phyloP scores from a whole-genome alignment of 2,888 invertebrate species.

The Drosophila fulvimacula region DNA sequence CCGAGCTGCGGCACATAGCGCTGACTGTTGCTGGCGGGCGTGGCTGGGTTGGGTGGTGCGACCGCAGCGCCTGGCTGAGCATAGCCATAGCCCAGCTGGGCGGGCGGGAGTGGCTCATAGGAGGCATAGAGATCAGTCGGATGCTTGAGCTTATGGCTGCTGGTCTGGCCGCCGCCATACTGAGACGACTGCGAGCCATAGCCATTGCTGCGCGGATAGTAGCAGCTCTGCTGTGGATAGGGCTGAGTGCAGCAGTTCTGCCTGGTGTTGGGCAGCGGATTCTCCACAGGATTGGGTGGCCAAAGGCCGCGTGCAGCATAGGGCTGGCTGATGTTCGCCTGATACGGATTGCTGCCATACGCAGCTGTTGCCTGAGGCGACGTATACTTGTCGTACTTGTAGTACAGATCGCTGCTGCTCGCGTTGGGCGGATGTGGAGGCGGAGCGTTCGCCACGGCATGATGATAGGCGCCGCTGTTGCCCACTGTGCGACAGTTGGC shows the following conservation, averaged over 20 bases:
- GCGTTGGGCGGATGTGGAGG: slow-evolving; percentile 5
- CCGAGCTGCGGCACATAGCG: slow-evolving; percentile 44
- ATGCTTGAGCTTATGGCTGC: slow-evolving; percentile 70
- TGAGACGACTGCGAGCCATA: slow-evolving; percentile 43
- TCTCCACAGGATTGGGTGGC: slow-evolving; percentile 48
- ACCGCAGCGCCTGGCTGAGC: slow-evolving; percentile 17
- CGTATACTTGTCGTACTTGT: slow-evolving; percentile 77
- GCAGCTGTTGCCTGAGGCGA: slow-evolving; percentile 25
- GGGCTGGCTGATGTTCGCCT: slow-evolving; percentile 45
- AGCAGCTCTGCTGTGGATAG: slow-evolving; percentile 75
- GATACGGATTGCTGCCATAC: slow-evolving; percentile 57
- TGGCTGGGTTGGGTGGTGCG: slow-evolving; percentile 11
- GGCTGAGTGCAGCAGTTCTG: slow-evolving; percentile 79
- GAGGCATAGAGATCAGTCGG: slow-evolving; percentile 76
- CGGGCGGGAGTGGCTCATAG: slow-evolving; percentile 52
- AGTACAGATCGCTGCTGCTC: slow-evolving; percentile 47
- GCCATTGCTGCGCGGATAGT: slow-evolving; percentile 65
- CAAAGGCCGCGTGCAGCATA: slow-evolving; percentile 64
- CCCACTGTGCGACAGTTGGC: slow-evolving; percentile 58
- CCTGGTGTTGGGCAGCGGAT: slow-evolving; percentile 42
- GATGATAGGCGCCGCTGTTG: slow-evolving; percentile 47
- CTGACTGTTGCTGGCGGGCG: slow-evolving; percentile 26
- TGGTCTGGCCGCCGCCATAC: slow-evolving; percentile 7
- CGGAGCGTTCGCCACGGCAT: slow-evolving; percentile 10
- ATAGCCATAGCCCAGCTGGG: slow-evolving; percentile 58